Evolutionary conservation across 1,140 invertebrate species (phyloP), one percentile per base, ranked within the genome.

Genomic region (Uloborus diversus): DNA sequence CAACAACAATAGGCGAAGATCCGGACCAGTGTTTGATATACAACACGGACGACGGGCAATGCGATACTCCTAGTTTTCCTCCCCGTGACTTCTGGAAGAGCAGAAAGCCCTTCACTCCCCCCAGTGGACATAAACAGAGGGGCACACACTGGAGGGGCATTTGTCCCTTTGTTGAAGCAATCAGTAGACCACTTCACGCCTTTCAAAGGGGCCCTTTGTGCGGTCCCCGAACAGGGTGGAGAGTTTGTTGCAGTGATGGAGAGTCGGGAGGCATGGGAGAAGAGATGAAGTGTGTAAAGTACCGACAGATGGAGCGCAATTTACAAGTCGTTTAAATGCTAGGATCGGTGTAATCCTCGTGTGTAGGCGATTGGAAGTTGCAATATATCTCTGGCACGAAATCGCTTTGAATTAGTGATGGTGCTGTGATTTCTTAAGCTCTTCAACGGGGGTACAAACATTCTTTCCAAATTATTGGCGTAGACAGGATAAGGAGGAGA

Each of bases 231-330:
- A n/a, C n/a, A n/a, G n/a, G n/a, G n/a, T n/a, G n/a, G n/a, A n/a
- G n/a, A n/a, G n/a, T n/a, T n/a, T n/a, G n/a, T n/a, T n/a, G n/a
- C n/a, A n/a, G n/a, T n/a, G n/a, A n/a, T n/a, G n/a, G n/a, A n/a
- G n/a, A n/a, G n/a, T n/a, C n/a, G n/a, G n/a, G n/a, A n/a, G n/a
- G 30, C 5, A 64, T 13, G 25, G 11, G 27, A 42, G 30, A 25
- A 11, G 28, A 35, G 49, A 69, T 69, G 69, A 73, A 61, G 69
- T 73, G 69, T 73, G 23, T 37, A 61, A 61, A 61, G 56, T 73
- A 73, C 61, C 25, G 69, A 57, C 69, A 73, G 69, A 73, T 73
- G 69, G 69, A 73, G 69, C 17, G 69, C 61, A 59, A 73, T 73
- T 73, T 73, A 73, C n/a, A n/a, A n/a, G n/a, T n/a, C n/a, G n/a